Evolutionary conservation across 1,140 invertebrate genomes (phyloP).

Genomic region (Drosophila truncata): DNA sequence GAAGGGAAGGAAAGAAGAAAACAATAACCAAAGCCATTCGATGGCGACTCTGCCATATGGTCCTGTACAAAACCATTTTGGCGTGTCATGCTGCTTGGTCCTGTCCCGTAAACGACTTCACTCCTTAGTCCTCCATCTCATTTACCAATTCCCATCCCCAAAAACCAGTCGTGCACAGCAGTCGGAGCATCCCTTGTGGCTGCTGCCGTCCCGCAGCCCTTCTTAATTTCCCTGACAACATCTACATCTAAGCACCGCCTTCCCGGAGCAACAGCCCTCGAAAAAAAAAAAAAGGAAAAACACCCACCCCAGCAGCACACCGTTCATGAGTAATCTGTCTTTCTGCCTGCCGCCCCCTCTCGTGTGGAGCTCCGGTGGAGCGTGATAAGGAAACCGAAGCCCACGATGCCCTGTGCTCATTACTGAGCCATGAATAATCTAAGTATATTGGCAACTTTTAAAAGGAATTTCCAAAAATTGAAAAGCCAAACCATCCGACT

Average conservation of each 20-base stretch:
- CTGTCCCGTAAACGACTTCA: conserved; percentile 25
- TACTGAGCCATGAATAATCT: conserved; percentile 10
- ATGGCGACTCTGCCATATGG: conserved; percentile 70
- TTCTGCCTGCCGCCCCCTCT: conserved; percentile 12
- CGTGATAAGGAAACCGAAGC: conserved; percentile 36
- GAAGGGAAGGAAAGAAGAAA: conserved; percentile 41
- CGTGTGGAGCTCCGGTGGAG: conserved; percentile 20
- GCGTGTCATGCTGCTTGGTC: conserved; percentile 57
- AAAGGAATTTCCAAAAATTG: conserved; percentile 1
- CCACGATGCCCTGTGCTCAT: conserved; percentile 28
- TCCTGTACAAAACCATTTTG: conserved; percentile 64
- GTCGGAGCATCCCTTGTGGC: conserved; percentile 69
- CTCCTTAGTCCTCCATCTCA: conserved; percentile 1
- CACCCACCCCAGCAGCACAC: conserved; percentile 42
- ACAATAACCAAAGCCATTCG: conserved; percentile 38
- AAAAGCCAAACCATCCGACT: neutral
- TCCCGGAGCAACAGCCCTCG: conserved; percentile 37
- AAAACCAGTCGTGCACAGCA: conserved; percentile 45
- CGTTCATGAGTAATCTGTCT: conserved; percentile 64
- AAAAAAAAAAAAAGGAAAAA: conserved; percentile 28
- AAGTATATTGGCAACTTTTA: conserved; percentile 6
- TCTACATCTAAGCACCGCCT: conserved; percentile 44
- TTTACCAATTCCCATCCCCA: conserved; percentile 5
- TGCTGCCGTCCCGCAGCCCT: conserved; percentile 5
- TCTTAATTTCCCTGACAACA: conserved; percentile 13